Conservation (phyloP, 1,140 invertebrate genomes). For the Drosophila setifemur region DNA sequence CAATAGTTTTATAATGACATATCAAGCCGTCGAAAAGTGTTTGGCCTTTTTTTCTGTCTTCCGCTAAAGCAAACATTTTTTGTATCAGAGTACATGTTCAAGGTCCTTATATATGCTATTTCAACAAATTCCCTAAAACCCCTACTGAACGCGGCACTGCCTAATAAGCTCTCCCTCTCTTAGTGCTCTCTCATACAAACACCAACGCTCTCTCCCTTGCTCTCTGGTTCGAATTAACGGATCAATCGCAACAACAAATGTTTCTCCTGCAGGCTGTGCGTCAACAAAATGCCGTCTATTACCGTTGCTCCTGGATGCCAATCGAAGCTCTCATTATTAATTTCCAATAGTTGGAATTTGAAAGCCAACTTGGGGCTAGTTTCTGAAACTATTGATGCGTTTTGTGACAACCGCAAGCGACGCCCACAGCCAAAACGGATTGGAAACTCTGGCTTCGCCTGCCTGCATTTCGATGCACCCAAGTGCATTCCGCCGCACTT, state of each 20-base stretch:
- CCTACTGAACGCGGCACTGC: background rate
- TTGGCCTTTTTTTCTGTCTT: too few relatives aligned
- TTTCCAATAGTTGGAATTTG: constrained; percentile 18
- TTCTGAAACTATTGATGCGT: background rate
- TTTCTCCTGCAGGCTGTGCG: constrained; percentile 44
- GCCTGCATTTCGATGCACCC: constrained; percentile 5
- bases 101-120: too few relatives aligned
- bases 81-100: too few relatives aligned
- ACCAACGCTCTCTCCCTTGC: constrained; percentile 8
- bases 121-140: too few relatives aligned
- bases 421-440: constrained; percentile 27
- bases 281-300: constrained; percentile 66
- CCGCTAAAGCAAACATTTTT: too few relatives aligned
- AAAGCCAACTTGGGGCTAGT: background rate
- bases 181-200: background rate
- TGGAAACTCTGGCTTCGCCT: background rate
- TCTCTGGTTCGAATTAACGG: constrained; percentile 63
- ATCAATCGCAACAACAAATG: constrained; percentile 69
- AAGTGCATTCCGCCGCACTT: constrained; percentile 43
- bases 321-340: constrained; percentile 34
- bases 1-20: too few relatives aligned
- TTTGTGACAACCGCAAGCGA: constrained; percentile 25
- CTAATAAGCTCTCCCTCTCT: constrained; percentile 5
- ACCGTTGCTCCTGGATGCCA: constrained; percentile 35
- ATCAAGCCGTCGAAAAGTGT: too few relatives aligned